Evolutionary conservation across 2,113 vertebrate species (phyloP).

Genomic region (Eudorcas thomsonii): DNA sequence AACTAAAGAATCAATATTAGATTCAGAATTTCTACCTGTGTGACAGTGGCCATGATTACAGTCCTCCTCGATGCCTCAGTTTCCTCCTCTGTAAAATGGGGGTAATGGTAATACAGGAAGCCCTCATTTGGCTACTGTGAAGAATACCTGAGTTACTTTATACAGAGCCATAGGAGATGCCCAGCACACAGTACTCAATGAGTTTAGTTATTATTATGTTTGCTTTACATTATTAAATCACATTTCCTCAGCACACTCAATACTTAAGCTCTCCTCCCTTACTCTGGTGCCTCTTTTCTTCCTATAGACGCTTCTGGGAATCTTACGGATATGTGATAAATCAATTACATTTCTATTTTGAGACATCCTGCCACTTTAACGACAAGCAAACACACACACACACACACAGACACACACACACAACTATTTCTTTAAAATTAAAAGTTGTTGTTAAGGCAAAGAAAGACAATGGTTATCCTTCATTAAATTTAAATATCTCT

Average conservation of each 20-base stretch:
- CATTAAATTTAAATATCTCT: slow-evolving; percentile 24
- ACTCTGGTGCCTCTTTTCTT: neutral
- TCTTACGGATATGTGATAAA: neutral
- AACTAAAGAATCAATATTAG: neutral
- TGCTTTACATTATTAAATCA: neutral
- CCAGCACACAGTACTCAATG: neutral
- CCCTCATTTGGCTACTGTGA: neutral
- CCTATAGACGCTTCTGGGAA: neutral
- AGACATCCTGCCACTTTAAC: neutral
- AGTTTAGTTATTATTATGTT: neutral
- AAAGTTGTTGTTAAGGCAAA: neutral
- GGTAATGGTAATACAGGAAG: neutral
- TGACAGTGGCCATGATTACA: neutral
- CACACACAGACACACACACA: neutral
- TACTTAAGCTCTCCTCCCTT: neutral
- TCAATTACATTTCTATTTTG: slow-evolving; percentile 1
- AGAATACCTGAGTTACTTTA: neutral
- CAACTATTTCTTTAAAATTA: neutral
- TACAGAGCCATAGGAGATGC: neutral
- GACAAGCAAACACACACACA: neutral
- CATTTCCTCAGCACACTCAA: neutral
- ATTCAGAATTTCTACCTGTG: neutral
- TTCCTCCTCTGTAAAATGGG: neutral
- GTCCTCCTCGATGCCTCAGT: neutral
- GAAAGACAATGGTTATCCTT: neutral